Conservation (phyloP, 2,888 invertebrate species). For the Pelosia muscerda region DNA sequence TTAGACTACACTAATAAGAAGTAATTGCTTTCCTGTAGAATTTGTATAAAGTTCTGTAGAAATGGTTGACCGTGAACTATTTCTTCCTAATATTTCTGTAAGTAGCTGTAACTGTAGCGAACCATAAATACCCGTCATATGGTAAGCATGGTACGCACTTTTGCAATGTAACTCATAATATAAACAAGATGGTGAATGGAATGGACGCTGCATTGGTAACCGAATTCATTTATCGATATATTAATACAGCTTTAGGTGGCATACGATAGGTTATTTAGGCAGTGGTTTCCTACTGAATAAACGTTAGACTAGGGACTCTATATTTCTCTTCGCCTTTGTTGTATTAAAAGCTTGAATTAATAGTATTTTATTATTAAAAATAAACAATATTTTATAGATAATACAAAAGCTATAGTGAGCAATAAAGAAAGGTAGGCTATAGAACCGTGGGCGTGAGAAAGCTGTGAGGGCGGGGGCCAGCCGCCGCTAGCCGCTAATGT, state of each 20-base stretch:
- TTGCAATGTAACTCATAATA: not conserved
- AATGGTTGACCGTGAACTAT: not conserved
- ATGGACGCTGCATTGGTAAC: not conserved
- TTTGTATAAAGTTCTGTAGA: not conserved
- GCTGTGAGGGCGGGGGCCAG: conserved; percentile 67
- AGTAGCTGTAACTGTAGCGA: too few species aligned
- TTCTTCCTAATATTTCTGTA: not conserved
- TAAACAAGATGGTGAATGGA: not conserved
- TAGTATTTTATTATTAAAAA: conserved; percentile 29
- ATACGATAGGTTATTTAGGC: not conserved
- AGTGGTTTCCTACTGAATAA: not conserved
- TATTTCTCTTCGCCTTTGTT: not conserved
- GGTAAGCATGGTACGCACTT: not conserved
- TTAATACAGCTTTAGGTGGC: not conserved
- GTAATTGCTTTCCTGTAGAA: not conserved
- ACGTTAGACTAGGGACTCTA: not conserved
- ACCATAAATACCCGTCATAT: too few species aligned
- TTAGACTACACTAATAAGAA: conserved; percentile 47
- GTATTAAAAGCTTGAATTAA: conserved; percentile 11
- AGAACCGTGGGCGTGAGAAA: conserved; percentile 79
- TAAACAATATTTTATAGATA: conserved; percentile 46
- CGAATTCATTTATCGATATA: not conserved
- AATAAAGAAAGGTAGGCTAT: conserved; percentile 72
- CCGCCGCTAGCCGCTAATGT: conserved; percentile 68
- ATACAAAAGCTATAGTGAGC: conserved; percentile 58